Evolutionary conservation across 2,797 vertebrate genomes (phyloP).

Genomic region (Fistularia tabacaria): DNA sequence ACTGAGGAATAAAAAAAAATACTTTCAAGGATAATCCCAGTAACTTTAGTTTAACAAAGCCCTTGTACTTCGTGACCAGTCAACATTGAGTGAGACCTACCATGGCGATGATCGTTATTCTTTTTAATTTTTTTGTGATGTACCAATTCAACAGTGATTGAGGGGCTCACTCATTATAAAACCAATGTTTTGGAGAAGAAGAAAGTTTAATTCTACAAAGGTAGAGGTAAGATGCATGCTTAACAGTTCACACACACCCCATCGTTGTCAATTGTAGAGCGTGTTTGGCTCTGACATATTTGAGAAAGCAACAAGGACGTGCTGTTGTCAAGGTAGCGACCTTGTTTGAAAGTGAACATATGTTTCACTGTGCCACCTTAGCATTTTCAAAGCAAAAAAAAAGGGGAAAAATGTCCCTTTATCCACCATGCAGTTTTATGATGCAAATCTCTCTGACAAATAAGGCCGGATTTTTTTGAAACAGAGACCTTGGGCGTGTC

Average conservation of each 20-base stretch:
- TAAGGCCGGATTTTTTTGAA: slow-evolving; percentile 43
- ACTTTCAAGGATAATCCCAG: too few species aligned
- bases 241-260: not conserved
- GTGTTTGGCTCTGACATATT: not conserved
- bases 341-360: slow-evolving; percentile 45
- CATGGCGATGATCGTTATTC: too few species aligned
- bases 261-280: not conserved
- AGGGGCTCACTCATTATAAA: too few species aligned
- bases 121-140: too few species aligned
- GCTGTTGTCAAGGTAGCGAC: slow-evolving; percentile 37
- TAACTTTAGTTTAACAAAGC: too few species aligned
- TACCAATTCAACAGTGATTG: too few species aligned
- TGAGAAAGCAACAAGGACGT: slow-evolving; percentile 18
- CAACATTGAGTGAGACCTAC: too few species aligned
- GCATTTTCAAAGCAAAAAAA: slow-evolving; percentile 16
- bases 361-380: slow-evolving; percentile 39
- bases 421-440: slow-evolving; percentile 55
- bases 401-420: slow-evolving; percentile 41
- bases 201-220: too few species aligned
- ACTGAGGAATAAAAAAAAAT: too few species aligned
- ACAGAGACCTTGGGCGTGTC: slow-evolving; percentile 58
- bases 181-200: too few species aligned
- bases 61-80: too few species aligned
- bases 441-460: slow-evolving; percentile 69
- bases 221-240: too few species aligned